Evolutionary conservation across 1,140 invertebrate genomes (phyloP).

Genomic region (Pantala flavescens): DNA sequence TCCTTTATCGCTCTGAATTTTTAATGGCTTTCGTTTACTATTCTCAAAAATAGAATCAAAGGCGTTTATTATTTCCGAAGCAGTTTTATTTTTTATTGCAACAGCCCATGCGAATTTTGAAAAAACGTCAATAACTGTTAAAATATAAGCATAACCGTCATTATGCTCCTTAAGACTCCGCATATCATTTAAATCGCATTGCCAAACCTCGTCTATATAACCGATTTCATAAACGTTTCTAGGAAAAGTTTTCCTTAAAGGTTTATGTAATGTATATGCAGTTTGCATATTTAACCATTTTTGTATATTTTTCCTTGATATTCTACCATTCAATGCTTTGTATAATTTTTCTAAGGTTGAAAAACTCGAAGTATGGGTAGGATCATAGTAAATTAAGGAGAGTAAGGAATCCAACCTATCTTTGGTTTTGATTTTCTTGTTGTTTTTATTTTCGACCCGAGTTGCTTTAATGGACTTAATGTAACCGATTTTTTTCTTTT

Average conservation of each 20-base stretch:
- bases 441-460: too few relatives aligned
- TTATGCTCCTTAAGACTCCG: conserved; percentile 27
- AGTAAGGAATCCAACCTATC: too few relatives aligned
- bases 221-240: background rate
- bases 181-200: background rate
- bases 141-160: conserved; percentile 34
- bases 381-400: too few relatives aligned
- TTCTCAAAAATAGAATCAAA: conserved; percentile 24
- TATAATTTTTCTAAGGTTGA: background rate
- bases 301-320: background rate
- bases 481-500: too few relatives aligned
- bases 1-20: background rate
- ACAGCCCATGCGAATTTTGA: conserved; percentile 37
- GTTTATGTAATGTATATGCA: background rate
- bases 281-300: background rate
- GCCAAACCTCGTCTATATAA: background rate
- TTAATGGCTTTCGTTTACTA: conserved; percentile 5
- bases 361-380: background rate
- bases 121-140: conserved; percentile 38
- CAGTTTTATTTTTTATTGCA: conserved; percentile 39
- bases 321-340: background rate
- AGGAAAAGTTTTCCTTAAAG: background rate
- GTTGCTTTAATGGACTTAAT: too few relatives aligned
- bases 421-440: too few relatives aligned
- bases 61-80: conserved; percentile 25